These are phyloP conservation scores for Aricia artaxerxes DNA, from an alignment of 2,888 invertebrate genomes.

Conservation along the genomic window DNA sequence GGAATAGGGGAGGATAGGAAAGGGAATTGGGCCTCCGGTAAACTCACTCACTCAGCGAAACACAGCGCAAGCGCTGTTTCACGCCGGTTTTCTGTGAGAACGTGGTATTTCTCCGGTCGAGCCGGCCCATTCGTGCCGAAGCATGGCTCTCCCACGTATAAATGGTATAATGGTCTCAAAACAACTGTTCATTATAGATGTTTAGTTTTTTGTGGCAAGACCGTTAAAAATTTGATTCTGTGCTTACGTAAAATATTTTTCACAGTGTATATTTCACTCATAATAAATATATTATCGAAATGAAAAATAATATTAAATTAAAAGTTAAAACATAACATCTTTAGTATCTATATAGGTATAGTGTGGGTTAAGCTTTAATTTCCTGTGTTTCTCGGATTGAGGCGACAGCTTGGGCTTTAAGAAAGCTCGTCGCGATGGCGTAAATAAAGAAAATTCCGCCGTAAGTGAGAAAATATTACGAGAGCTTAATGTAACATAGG, in stretches of 20 bases:
- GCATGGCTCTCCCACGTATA: too few species aligned
- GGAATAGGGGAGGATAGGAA: too few species aligned
- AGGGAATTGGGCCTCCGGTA: too few species aligned
- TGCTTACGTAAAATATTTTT: neutral
- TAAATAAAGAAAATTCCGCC: conserved; percentile 76
- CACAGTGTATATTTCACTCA: neutral
- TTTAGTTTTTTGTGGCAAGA: too few species aligned
- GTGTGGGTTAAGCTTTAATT: conserved; percentile 42
- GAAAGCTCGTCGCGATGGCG: conserved; percentile 54
- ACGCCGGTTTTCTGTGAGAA: too few species aligned
- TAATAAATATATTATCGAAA: neutral
- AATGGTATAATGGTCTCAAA: too few species aligned
- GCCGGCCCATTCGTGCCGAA: too few species aligned
- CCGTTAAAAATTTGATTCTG: too few species aligned
- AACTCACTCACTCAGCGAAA: too few species aligned
- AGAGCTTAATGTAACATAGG: conserved; percentile 74
- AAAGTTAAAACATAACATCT: neutral
- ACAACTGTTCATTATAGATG: too few species aligned
- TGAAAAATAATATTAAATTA: neutral
- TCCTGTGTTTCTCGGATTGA: conserved; percentile 54
- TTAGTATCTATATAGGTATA: neutral
- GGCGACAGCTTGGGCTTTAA: conserved; percentile 59
- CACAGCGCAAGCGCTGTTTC: too few species aligned
- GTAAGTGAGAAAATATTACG: conserved; percentile 79
- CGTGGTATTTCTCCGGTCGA: too few species aligned